Percentiles rank a stretch among this genome's conserved stretches.
These are phyloP conservation scores for Falco peregrinus DNA, from an alignment of 2,797 vertebrate species.

Conservation along the genomic window DNA sequence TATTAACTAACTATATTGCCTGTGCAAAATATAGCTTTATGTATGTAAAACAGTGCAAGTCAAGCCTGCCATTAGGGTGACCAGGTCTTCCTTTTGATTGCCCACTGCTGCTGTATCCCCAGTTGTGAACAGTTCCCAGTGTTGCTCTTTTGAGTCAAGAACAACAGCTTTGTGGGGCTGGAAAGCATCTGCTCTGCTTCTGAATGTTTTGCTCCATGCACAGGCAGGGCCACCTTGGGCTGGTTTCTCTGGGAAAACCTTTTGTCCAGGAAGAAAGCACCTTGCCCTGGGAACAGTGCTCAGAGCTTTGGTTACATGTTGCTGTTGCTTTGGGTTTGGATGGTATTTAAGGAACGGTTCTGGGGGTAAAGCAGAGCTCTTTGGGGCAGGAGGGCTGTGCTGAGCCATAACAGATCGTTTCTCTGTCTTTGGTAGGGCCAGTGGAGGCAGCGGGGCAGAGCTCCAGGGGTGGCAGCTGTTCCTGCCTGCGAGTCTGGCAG, in stretches of 20 bases:
- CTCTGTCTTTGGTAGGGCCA: neutral
- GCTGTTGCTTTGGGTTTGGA: neutral
- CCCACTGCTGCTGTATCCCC: neutral
- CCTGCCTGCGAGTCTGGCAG: neutral
- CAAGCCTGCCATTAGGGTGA: neutral
- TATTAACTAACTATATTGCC: neutral
- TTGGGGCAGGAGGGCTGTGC: neutral
- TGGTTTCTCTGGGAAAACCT: neutral
- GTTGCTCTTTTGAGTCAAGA: neutral
- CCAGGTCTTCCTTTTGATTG: neutral
- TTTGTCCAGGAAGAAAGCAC: neutral
- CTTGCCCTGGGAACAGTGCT: neutral
- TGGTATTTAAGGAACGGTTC: fast-evolving
- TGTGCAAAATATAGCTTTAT: neutral
- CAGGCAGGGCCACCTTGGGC: neutral
- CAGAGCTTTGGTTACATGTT: neutral
- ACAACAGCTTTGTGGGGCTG: neutral
- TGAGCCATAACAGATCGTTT: neutral
- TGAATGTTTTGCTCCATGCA: neutral
- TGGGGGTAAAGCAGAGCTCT: neutral
- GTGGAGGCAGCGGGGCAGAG: neutral
- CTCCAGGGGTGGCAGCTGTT: neutral
- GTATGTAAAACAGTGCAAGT: neutral
- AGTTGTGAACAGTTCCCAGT: neutral
- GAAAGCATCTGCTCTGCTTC: neutral